Evolutionary conservation across 2,797 vertebrate genomes (phyloP), one percentile per base, ranked within the genome.

Genomic region (Scleropages formosus): DNA sequence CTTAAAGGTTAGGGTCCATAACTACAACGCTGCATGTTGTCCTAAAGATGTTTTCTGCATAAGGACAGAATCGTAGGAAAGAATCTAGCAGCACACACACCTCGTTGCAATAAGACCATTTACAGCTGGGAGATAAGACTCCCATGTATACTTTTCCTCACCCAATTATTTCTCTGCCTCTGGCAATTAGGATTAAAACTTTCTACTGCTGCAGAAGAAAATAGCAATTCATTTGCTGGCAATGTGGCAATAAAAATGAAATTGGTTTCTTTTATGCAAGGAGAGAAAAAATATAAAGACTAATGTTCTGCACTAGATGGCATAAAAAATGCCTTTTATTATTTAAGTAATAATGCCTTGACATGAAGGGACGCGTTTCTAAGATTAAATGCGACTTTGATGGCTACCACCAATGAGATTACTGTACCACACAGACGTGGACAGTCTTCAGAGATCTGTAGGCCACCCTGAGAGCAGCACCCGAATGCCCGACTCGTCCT

Each of bases 141-240:
- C 1, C 53, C 51, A 22, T 66, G 53, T 47, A 8, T 26, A 20
- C 68, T 62, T 79, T 85, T 79, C 64, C 72, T 84, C 75, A 87
- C 87, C 85, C 86, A 87, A 87, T 88, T 87, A 88, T 86, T 83
- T 86, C 80, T 74, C 83, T 75, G 82, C 83, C 83, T 73, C 62
- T 58, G 84, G 85, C 86, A 87, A 90, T 87, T 88, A 87, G 88
- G 88, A 91, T 91, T 91, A 88, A 79, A 88, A 83, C 71, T 70
- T 85, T 72, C 79, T 68, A 77, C 58, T 3, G 44, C 79, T 58
- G 68, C 9, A 80, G 70, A 82, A 79, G 79, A 81, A 83, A 80
- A 79, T 73, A 76, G 71, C 78, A 79, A 84, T 89, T 87, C 75
- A 86, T 86, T 88, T 88, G 75, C 78, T 84, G 80, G 82, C 87